Evolutionary conservation across 2,797 vertebrate genomes (phyloP).

Genomic region (Denticeps clupeoides): DNA sequence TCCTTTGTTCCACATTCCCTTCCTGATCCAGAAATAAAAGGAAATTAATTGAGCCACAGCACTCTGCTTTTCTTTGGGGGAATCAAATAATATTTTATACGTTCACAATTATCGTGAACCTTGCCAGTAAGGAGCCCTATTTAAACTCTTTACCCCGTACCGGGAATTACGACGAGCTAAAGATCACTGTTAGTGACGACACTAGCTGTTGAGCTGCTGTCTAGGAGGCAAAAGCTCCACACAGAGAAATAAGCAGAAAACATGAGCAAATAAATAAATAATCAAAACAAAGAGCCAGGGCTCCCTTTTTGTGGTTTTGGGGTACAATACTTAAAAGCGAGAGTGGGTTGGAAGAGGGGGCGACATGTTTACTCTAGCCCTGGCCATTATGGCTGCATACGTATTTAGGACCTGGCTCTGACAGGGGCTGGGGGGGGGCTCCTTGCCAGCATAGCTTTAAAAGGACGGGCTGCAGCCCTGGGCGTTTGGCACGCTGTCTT

Average conservation of each 20-base stretch:
- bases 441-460: constrained; percentile 59
- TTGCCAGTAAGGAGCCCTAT: constrained; percentile 3
- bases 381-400: constrained; percentile 63
- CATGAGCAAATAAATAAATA: constrained; percentile 66
- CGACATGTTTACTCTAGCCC: constrained; percentile 72
- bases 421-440: constrained; percentile 37
- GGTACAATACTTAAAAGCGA: constrained; percentile 58
- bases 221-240: constrained; percentile 56
- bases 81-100: constrained; percentile 22
- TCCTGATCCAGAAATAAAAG: constrained; percentile 25
- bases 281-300: constrained; percentile 55
- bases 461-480: constrained; percentile 50
- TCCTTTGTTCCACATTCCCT: constrained; percentile 6
- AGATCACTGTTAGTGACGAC: constrained; percentile 30
- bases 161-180: constrained; percentile 34
- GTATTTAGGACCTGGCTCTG: constrained; percentile 57
- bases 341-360: constrained; percentile 19
- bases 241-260: constrained; percentile 51
- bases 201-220: too few species aligned
- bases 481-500: constrained; percentile 54
- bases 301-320: constrained; percentile 55
- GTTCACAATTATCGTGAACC: constrained; percentile 20
- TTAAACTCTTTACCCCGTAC: constrained; percentile 22
- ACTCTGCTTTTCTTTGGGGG: constrained; percentile 8
- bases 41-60: constrained; percentile 20